A percentile compares a stretch with the other conserved stretches of the same genome.
Conservation (phyloP, 1,140 invertebrate species). For the Drosophila nigrodunni region DNA sequence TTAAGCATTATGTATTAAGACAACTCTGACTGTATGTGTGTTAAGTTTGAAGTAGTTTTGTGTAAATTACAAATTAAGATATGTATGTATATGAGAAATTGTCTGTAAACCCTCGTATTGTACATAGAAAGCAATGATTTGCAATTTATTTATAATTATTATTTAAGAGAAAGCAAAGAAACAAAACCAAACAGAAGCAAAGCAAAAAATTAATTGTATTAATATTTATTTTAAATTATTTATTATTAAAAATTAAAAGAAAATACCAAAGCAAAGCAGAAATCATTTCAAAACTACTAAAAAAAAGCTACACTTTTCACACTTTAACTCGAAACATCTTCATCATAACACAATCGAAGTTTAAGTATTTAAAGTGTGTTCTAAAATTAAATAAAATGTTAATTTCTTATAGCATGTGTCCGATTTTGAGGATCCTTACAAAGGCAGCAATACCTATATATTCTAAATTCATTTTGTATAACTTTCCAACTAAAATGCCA, state of each 20-base stretch:
- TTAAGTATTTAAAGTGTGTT: slow-evolving; percentile 45
- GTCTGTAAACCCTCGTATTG: slow-evolving; percentile 13
- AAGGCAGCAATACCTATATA: slow-evolving; percentile 89
- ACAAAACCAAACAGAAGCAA: slow-evolving; percentile 49
- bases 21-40: slow-evolving; percentile 64
- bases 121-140: slow-evolving; percentile 20
- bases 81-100: slow-evolving; percentile 15
- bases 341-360: slow-evolving; percentile 12
- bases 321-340: slow-evolving; percentile 7
- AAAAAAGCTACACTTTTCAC: neutral
- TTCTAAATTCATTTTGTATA: slow-evolving; percentile 85
- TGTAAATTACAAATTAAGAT: slow-evolving; percentile 42
- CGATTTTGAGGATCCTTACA: slow-evolving; percentile 85
- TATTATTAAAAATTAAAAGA: slow-evolving; percentile 11
- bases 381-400: slow-evolving; percentile 57
- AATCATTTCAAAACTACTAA: slow-evolving; percentile 7
- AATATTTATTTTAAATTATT: slow-evolving; percentile 23
- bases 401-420: slow-evolving; percentile 82
- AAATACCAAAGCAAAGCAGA: slow-evolving; percentile 33
- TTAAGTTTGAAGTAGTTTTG: slow-evolving; percentile 65
- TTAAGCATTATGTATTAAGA: slow-evolving; percentile 46
- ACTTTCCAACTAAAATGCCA: slow-evolving; percentile 61
- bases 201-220: slow-evolving; percentile 25
- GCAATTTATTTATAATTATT: slow-evolving; percentile 1
- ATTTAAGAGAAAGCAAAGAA: slow-evolving; percentile 24